These are phyloP conservation scores for Idaea aversata DNA, from an alignment of 2,888 invertebrate species.

Conservation along the genomic window DNA sequence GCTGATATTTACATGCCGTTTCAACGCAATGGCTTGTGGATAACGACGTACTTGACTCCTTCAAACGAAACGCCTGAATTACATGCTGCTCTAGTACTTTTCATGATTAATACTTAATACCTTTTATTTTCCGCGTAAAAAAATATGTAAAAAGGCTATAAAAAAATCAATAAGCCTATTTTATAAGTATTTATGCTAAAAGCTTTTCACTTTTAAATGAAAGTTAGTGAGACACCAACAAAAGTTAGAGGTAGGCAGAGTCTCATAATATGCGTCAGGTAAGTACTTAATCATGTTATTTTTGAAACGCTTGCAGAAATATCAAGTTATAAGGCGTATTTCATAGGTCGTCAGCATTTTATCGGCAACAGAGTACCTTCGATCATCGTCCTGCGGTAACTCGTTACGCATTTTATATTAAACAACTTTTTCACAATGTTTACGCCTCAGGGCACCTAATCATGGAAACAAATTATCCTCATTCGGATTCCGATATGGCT, in stretches of 20 bases:
- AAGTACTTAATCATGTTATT: background rate
- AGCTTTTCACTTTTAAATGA: background rate
- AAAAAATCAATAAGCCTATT: background rate
- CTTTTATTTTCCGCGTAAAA: background rate
- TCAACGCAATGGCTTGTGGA: conserved; percentile 25
- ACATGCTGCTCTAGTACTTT: background rate
- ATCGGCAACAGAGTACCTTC: conserved; percentile 30
- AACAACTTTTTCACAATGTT: conserved; percentile 28
- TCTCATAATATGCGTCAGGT: background rate
- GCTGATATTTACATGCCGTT: conserved; percentile 47
- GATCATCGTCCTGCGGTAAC: conserved; percentile 31
- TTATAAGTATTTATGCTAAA: background rate
- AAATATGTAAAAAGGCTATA: background rate
- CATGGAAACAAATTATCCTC: conserved; percentile 11
- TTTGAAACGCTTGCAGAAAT: background rate
- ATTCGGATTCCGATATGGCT: conserved; percentile 4
- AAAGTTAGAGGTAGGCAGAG: background rate
- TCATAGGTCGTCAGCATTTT: background rate
- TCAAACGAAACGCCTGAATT: background rate
- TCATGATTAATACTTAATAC: background rate
- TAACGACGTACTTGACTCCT: conserved; percentile 11
- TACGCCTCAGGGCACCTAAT: conserved; percentile 14
- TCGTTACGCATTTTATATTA: conserved; percentile 27
- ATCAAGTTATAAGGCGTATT: too few species aligned
- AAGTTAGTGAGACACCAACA: background rate